A percentile compares a stretch with the other conserved stretches of the same genome.
These are phyloP conservation scores for Drymonia ruficornis DNA, from an alignment of 2,888 invertebrate species.

Conservation along the genomic window DNA sequence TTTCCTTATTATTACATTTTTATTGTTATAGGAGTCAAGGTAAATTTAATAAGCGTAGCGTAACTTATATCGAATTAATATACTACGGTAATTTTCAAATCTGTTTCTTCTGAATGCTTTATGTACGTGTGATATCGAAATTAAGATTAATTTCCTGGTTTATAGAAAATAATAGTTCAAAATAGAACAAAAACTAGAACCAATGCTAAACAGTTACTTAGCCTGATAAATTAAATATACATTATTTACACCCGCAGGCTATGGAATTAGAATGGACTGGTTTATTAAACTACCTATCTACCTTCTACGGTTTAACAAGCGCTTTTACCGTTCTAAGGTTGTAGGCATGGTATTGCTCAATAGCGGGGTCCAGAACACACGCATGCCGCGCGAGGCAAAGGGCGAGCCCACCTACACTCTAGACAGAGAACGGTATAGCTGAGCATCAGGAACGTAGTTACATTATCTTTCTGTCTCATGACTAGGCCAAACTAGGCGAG, in stretches of 20 bases:
- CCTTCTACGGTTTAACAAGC: not conserved
- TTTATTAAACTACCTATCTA: not conserved
- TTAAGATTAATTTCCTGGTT: constrained; percentile 1
- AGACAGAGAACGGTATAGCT: no score
- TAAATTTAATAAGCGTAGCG: not conserved
- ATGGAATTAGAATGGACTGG: not conserved
- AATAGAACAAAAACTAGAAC: not conserved
- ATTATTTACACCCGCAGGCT: not conserved
- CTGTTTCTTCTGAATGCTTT: not conserved
- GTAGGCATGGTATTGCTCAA: no score
- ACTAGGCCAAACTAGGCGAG: no score
- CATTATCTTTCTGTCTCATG: no score
- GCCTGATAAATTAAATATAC: not conserved
- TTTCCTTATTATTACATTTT: not conserved
- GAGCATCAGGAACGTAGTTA: no score
- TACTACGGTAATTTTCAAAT: not conserved
- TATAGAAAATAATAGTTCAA: not conserved
- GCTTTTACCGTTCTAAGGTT: not conserved
- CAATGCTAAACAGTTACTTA: not conserved
- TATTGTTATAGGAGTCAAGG: not conserved
- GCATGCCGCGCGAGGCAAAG: no score
- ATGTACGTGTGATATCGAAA: not conserved
- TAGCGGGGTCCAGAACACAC: no score
- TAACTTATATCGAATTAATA: not conserved
- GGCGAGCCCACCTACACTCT: no score